Evolutionary conservation across 2,888 invertebrate genomes (phyloP).

Genomic region (Aspidiotus rigidus): DNA sequence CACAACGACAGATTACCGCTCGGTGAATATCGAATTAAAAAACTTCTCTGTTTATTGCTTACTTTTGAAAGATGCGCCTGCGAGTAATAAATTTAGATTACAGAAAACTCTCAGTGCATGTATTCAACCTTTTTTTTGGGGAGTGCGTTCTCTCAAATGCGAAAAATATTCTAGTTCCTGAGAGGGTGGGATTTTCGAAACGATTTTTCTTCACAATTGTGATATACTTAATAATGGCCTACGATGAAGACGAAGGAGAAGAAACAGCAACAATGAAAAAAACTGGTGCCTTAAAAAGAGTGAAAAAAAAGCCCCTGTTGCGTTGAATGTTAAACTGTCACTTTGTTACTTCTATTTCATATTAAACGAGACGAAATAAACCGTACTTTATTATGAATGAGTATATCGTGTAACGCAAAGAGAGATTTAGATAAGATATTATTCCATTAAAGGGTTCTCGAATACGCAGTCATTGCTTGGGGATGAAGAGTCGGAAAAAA

Average conservation of each 20-base stretch:
- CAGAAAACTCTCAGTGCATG: not conserved
- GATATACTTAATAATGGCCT: not conserved
- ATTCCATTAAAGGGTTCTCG: slow-evolving; percentile 30
- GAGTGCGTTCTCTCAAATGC: not conserved
- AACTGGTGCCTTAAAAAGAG: not conserved
- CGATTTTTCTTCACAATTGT: not conserved
- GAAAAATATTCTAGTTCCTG: not conserved
- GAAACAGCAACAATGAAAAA: not conserved
- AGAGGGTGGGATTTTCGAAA: not conserved
- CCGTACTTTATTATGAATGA: slow-evolving; percentile 14
- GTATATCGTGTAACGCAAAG: slow-evolving; percentile 21
- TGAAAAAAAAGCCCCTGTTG: not conserved
- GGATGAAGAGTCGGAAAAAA: not conserved
- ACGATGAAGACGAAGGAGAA: not conserved
- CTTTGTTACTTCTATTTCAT: not conserved
- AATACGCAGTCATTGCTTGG: not conserved
- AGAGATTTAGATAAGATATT: slow-evolving; percentile 32
- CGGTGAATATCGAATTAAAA: too few relatives aligned
- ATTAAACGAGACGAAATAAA: too few relatives aligned
- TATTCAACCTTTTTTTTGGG: not conserved
- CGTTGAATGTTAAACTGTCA: slow-evolving; percentile 2
- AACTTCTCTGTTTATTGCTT: too few relatives aligned
- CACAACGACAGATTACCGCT: too few relatives aligned
- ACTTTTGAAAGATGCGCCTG: not conserved
- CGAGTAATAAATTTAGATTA: not conserved